Conservation (phyloP, 2,113 vertebrate genomes). For the Cyphomyrus discorhynchus region DNA sequence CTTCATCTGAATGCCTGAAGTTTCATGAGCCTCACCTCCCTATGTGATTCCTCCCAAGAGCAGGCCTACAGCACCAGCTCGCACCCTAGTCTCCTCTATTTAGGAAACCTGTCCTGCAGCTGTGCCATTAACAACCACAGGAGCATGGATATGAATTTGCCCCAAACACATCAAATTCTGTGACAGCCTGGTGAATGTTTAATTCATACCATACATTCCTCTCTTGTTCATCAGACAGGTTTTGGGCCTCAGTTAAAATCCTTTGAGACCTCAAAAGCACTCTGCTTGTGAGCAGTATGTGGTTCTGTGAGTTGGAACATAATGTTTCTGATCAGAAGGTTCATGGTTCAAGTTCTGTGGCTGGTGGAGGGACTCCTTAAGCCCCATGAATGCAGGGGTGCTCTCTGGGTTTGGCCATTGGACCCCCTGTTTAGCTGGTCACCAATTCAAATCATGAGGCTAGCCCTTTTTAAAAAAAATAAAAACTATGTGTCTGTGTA, state of each 20-base stretch:
- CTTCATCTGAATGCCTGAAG: conserved; percentile 1
- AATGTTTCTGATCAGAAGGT: background rate
- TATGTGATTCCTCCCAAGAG: background rate
- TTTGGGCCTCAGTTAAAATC: conserved; percentile 48
- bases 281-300: conserved; percentile 44
- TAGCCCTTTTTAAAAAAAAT: background rate
- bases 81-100: background rate
- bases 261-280: conserved; percentile 61
- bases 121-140: conserved; percentile 15
- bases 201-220: conserved; percentile 58
- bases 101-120: conserved; percentile 38
- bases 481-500: too few species aligned
- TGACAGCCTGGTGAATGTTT: conserved; percentile 53
- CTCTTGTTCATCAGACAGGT: conserved; percentile 57
- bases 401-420: background rate
- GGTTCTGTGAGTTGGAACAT: background rate
- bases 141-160: conserved; percentile 58
- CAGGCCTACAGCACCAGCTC: background rate
- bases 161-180: conserved; percentile 49
- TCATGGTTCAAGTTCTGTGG: background rate
- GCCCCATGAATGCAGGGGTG: background rate
- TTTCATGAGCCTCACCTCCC: background rate
- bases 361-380: background rate
- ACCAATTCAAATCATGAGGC: background rate
- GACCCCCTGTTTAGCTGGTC: background rate